A percentile compares a stretch with the other conserved stretches of the same genome.
phyloP scores from a whole-genome alignment of 1,140 invertebrate genomes.

The Littorina saxatilis region DNA sequence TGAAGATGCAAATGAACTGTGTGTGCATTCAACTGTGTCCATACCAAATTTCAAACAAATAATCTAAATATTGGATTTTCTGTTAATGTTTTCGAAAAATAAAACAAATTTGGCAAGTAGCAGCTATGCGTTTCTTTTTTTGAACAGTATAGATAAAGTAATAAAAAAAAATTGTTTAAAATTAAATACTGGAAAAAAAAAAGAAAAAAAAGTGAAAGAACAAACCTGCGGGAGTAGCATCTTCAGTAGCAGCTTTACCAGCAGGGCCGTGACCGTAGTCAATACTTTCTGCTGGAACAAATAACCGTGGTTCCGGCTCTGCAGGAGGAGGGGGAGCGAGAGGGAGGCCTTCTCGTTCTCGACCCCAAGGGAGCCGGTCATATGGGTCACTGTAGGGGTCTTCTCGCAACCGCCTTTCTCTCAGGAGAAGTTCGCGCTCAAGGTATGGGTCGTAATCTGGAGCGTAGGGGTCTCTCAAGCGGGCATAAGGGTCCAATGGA shows the following conservation, averaged over 20 bases:
- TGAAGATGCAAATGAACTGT: no score
- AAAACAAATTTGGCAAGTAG: no score
- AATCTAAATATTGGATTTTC: no score
- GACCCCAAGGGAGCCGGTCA: conserved; percentile 7
- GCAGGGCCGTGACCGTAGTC: conserved; percentile 66
- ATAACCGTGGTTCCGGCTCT: conserved; percentile 8
- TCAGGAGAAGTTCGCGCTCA: not conserved
- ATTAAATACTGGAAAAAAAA: no score
- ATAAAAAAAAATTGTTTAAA: no score
- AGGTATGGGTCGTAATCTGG: conserved; percentile 29
- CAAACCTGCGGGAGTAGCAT: not conserved
- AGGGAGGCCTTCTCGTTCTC: no score
- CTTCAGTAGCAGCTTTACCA: not conserved
- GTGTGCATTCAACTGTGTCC: no score
- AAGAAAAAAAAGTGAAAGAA: not conserved
- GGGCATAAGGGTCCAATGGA: conserved; percentile 13
- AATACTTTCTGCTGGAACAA: conserved; percentile 61
- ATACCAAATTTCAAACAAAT: no score
- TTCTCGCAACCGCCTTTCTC: not conserved
- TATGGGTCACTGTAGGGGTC: conserved; percentile 19
- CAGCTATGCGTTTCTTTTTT: no score
- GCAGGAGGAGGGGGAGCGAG: not conserved
- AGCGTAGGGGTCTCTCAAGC: not conserved
- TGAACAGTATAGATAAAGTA: no score
- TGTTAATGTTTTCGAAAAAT: no score